These are phyloP conservation scores for Neosilurus hyrtlii DNA, from an alignment of 2,797 vertebrate genomes.

Conservation along the genomic window DNA sequence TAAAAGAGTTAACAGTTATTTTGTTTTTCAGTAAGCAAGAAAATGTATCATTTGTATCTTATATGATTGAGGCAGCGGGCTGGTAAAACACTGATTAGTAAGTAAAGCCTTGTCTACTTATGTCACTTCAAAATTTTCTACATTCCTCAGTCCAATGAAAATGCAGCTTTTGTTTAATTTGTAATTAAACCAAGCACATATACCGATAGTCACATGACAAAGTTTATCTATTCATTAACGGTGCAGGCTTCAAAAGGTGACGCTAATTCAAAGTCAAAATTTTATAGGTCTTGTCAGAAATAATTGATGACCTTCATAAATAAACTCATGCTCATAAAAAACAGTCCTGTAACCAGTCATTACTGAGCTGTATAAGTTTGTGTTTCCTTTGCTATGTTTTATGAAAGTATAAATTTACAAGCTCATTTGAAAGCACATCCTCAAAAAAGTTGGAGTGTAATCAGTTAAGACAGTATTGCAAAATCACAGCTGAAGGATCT, in stretches of 20 bases:
- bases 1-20: constrained; percentile 21
- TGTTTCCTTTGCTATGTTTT: constrained; percentile 43
- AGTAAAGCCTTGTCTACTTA: constrained; percentile 48
- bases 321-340: constrained; percentile 47
- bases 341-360: constrained; percentile 55
- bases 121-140: constrained; percentile 66
- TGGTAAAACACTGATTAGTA: constrained; percentile 58
- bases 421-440: constrained; percentile 8
- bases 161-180: constrained; percentile 46
- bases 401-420: constrained; percentile 41
- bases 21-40: constrained; percentile 39
- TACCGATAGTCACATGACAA: constrained; percentile 21
- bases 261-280: constrained; percentile 56
- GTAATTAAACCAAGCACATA: constrained; percentile 54
- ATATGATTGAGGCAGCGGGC: constrained; percentile 65
- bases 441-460: background rate
- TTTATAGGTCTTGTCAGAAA: constrained; percentile 66
- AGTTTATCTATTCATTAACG: constrained; percentile 37
- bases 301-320: constrained; percentile 64
- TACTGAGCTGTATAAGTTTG: constrained; percentile 52
- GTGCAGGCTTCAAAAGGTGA: constrained; percentile 60
- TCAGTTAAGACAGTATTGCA: constrained; percentile 24
- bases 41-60: constrained; percentile 67
- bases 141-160: constrained; percentile 61
- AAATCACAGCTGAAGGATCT: background rate